Percentiles rank a stretch among this genome's conserved stretches.
Conservation (phyloP, 2,113 vertebrate species). For the Urocitellus parryii region DNA sequence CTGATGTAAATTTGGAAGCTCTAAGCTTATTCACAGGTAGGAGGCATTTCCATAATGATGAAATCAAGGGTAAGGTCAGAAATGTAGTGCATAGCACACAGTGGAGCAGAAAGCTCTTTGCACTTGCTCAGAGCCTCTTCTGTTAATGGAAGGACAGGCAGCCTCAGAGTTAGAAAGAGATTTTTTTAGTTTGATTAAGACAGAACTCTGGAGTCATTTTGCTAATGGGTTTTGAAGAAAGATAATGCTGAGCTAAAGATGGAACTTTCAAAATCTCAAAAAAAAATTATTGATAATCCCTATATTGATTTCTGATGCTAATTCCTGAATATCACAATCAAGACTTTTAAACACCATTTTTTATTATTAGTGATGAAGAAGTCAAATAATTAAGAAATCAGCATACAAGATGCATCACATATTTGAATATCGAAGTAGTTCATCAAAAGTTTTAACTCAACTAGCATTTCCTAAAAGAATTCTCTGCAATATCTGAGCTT, state of each 20-base stretch:
- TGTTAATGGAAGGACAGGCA: constrained; percentile 1
- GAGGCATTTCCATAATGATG: not conserved
- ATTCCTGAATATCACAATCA: not conserved
- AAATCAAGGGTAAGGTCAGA: not conserved
- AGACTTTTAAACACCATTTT: not conserved
- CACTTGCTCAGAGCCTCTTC: not conserved
- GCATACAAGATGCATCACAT: not conserved
- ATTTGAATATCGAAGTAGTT: not conserved
- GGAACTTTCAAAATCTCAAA: not conserved
- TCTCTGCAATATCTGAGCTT: not conserved
- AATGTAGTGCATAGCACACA: not conserved
- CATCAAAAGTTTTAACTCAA: not conserved
- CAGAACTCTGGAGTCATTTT: not conserved
- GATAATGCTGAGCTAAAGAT: not conserved
- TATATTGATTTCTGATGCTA: not conserved
- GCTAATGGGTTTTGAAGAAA: not conserved
- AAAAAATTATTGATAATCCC: not conserved
- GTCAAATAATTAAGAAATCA: not conserved
- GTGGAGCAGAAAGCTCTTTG: not conserved
- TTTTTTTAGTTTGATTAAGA: not conserved
- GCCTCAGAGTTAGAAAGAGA: not conserved
- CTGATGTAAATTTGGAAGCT: not conserved
- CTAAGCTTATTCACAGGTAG: not conserved
- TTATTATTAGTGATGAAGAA: not conserved
- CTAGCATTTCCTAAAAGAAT: not conserved